phyloP scores from a whole-genome alignment of 2,797 vertebrate species.

The Tenualosa thibaudeaui region DNA sequence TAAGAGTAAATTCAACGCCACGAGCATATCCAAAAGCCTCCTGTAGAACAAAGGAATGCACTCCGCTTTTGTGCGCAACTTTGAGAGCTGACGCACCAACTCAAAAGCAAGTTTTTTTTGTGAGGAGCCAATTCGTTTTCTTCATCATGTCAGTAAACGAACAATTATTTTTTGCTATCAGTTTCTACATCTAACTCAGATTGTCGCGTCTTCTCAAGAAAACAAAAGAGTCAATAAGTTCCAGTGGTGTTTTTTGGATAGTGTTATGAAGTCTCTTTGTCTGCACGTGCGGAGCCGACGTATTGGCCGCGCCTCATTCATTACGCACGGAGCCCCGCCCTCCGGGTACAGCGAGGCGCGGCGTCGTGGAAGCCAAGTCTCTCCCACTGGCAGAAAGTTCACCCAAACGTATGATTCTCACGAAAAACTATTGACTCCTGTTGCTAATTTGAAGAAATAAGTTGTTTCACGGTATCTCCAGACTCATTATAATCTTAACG shows the following conservation, averaged over 20 bases:
- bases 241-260: slow-evolving; percentile 22
- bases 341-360: slow-evolving; percentile 12
- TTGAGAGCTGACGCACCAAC: slow-evolving; percentile 42
- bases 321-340: slow-evolving; percentile 39
- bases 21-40: slow-evolving; percentile 30
- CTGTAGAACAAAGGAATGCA: slow-evolving; percentile 51
- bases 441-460: neutral
- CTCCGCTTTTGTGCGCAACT: slow-evolving; percentile 48
- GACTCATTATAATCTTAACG: neutral
- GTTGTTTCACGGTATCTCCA: neutral
- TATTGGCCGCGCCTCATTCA: slow-evolving; percentile 37
- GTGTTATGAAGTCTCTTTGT: slow-evolving; percentile 28
- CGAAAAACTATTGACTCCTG: neutral
- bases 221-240: slow-evolving; percentile 25
- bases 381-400: slow-evolving; percentile 24
- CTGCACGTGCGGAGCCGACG: slow-evolving; percentile 50
- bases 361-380: neutral
- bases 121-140: slow-evolving; percentile 1
- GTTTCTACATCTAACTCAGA: neutral
- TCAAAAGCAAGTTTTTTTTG: slow-evolving; percentile 39
- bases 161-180: neutral
- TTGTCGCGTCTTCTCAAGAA: neutral
- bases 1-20: neutral
- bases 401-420: neutral
- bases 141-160: slow-evolving; percentile 2